A percentile compares a stretch with the other conserved stretches of the same genome.
phyloP scores from a whole-genome alignment of 2,797 vertebrate genomes.

The Helarctos malayanus region DNA sequence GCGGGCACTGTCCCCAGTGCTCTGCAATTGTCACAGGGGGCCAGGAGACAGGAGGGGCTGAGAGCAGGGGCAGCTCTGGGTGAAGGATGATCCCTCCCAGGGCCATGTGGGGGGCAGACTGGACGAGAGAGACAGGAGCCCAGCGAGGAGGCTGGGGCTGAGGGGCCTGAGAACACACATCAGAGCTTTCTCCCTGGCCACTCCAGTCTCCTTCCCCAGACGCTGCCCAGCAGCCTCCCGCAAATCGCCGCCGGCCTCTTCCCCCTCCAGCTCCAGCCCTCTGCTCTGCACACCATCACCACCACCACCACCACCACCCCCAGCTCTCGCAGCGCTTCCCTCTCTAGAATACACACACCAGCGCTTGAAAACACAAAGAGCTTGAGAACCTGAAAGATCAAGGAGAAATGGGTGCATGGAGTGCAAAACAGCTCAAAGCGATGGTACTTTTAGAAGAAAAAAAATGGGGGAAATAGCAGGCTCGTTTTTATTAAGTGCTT shows the following conservation, averaged over 20 bases:
- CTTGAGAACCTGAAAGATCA: conserved; percentile 4
- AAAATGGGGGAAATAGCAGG: neutral
- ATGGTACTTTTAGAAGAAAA: neutral
- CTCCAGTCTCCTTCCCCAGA: neutral
- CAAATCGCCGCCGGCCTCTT: neutral
- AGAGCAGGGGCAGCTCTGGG: neutral
- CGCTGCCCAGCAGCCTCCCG: neutral
- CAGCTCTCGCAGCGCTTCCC: neutral
- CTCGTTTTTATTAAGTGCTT: neutral
- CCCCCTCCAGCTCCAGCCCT: neutral
- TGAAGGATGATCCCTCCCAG: neutral
- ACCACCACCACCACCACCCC: neutral
- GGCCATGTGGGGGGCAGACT: neutral
- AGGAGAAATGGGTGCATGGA: neutral
- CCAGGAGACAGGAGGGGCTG: neutral
- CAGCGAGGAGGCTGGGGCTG: neutral
- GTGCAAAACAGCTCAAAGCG: neutral
- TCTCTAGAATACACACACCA: neutral
- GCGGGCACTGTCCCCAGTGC: neutral
- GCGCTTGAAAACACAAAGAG: conserved; percentile 2
- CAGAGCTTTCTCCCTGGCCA: neutral
- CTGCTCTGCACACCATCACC: neutral
- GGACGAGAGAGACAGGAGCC: neutral
- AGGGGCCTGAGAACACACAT: too few relatives aligned
- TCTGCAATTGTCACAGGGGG: neutral